Evolutionary conservation across 2,113 vertebrate species (phyloP).

Genomic region (Amazona guildingii): DNA sequence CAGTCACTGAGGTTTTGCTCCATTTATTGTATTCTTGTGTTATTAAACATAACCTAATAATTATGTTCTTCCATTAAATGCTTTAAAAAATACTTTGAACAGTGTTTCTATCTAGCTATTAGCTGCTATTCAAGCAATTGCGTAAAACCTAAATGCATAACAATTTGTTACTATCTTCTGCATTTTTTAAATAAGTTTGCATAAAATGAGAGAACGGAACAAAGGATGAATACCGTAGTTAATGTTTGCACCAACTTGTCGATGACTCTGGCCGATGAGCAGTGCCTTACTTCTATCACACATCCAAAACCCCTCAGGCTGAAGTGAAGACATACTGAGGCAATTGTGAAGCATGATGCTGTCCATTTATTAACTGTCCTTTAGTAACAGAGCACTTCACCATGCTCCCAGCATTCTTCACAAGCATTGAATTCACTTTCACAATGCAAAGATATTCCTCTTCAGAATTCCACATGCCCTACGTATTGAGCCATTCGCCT

Average conservation of each 20-base stretch:
- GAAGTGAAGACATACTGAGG: background rate
- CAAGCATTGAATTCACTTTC: background rate
- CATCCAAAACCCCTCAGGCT: background rate
- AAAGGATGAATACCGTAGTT: background rate
- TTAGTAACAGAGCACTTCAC: background rate
- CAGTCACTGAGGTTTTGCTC: background rate
- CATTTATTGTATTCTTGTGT: background rate
- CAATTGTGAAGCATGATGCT: rapidly evolving
- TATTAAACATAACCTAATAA: background rate
- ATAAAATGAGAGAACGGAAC: background rate
- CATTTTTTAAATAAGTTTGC: rapidly evolving
- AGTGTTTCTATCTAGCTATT: background rate
- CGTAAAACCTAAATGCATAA: background rate
- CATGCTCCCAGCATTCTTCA: background rate
- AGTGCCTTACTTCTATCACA: no score
- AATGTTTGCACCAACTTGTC: background rate
- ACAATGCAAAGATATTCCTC: background rate
- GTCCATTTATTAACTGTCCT: background rate
- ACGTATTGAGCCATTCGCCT: background rate
- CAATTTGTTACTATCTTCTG: background rate
- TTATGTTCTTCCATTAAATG: background rate
- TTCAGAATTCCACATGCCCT: background rate
- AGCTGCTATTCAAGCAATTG: background rate
- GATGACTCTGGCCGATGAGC: background rate
- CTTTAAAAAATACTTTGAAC: background rate